Evolutionary conservation across 2,113 vertebrate genomes (phyloP).

Genomic region (Ciconia maguari): DNA sequence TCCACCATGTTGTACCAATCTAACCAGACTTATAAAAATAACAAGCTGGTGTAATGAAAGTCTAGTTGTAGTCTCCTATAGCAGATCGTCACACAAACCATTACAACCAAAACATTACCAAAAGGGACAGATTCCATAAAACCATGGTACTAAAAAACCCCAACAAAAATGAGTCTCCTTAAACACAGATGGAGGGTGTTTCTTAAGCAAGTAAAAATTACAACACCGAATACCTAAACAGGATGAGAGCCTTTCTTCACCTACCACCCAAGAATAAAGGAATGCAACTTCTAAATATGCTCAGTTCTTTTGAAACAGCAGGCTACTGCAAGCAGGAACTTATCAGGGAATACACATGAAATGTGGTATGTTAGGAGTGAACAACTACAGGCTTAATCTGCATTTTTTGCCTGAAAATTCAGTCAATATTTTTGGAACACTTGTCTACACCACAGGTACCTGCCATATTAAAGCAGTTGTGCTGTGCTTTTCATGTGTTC

Average conservation of each 20-base stretch:
- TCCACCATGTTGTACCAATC: background rate
- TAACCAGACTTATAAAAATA: background rate
- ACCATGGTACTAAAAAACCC: fast-evolving
- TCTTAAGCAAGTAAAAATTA: background rate
- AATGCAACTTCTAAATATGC: background rate
- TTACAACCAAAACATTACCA: background rate
- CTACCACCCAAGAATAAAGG: background rate
- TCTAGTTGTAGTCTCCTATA: background rate
- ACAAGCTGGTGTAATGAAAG: background rate
- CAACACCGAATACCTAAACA: background rate
- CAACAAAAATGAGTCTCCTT: background rate
- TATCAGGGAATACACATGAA: background rate
- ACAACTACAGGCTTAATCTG: background rate
- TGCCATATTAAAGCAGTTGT: background rate
- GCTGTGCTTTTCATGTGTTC: background rate
- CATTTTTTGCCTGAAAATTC: background rate
- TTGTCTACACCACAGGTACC: background rate
- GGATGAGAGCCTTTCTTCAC: background rate
- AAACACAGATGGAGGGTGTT: background rate
- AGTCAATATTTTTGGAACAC: background rate
- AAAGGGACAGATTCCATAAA: background rate
- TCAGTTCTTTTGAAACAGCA: background rate
- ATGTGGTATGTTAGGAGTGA: background rate
- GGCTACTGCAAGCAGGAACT: background rate
- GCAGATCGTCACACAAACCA: background rate